Evolutionary conservation across 1,140 invertebrate genomes (phyloP), one percentile per base, ranked within the genome.

Genomic region (Lerema accius): DNA sequence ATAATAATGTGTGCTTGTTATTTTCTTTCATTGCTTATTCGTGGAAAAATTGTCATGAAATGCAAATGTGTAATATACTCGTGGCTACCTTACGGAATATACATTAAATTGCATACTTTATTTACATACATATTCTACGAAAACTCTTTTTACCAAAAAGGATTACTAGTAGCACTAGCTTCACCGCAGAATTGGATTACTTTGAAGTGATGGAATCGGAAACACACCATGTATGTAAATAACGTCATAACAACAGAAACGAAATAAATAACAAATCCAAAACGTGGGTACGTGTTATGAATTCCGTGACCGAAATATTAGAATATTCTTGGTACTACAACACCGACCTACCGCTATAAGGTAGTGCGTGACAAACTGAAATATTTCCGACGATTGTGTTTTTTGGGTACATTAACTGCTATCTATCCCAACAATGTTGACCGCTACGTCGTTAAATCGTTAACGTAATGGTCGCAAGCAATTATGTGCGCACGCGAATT

Each of bases 401-500:
- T 32, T 32, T 32, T 32, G 3, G 3, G 7, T 7, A 32, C 7
- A 32, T 4, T 32, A 32, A 32, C 4, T 32, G 28, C 28, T 32
- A 32, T 32, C 6, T 32, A 7, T 32, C 28, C 6, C 16, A 46
- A 19, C 43, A 15, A 15, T 19, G 28, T 32, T 32, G 28, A 32
- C 28, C 28, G 28, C 28, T 32, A 7, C 6, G 28, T 32, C 6
- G 28, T 32, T 42, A 19, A 63, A 65, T 65, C 58, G 63, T 56
- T 53, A 55, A 46, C 56, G 62, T 68, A 68, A 67, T 37, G 40
- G 46, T 15, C 48, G 50, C 32, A 50, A 60, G 56, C 63, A 73
- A 76, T 78, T 67, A 67, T 32, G 28, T 32, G 7, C 62, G 55
- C 63, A 14, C 39, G 32, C 63, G 15, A 55, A 69, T 73, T 78